Conservation (phyloP, 1,140 invertebrate species). For the Heliconius eleuchia region DNA sequence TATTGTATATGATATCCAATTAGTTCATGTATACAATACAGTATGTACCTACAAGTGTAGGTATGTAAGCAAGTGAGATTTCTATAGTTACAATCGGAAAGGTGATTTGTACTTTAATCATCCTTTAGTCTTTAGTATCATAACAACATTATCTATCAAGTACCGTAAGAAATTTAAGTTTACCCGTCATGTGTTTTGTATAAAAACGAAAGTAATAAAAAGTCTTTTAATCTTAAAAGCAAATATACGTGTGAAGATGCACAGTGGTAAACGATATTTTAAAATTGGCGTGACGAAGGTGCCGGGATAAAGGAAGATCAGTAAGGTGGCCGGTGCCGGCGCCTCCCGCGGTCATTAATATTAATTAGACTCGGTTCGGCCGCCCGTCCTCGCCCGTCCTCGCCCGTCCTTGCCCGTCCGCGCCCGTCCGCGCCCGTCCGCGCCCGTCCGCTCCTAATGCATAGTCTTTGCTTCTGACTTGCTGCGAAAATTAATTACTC, state of each 20-base stretch:
- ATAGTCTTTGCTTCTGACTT: conserved; percentile 77
- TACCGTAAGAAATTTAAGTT: too few relatives aligned
- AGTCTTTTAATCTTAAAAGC: conserved; percentile 11
- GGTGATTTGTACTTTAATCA: too few relatives aligned
- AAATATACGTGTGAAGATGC: conserved; percentile 38
- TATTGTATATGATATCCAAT: background rate
- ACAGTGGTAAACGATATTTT: conserved; percentile 15
- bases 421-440: conserved; percentile 1
- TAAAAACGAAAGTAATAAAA: conserved; percentile 6
- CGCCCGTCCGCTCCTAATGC: conserved; percentile 59
- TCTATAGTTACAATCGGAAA: too few relatives aligned
- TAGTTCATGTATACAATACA: background rate
- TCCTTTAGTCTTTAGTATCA: too few relatives aligned
- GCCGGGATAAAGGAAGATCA: conserved; percentile 58
- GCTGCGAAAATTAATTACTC: conserved; percentile 81
- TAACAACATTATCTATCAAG: too few relatives aligned
- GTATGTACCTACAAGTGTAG: background rate
- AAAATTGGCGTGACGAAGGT: conserved; percentile 55
- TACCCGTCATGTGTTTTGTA: too few relatives aligned
- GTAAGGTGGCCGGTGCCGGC: conserved; percentile 54
- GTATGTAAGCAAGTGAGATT: too few relatives aligned
- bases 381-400: conserved; percentile 55
- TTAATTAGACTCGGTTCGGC: conserved; percentile 76
- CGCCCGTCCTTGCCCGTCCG: conserved; percentile 45
- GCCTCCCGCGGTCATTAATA: conserved; percentile 77